A percentile compares a stretch with the other conserved stretches of the same genome.
These are phyloP conservation scores for Troides aeacus DNA, from an alignment of 2,888 invertebrate genomes.

Conservation along the genomic window DNA sequence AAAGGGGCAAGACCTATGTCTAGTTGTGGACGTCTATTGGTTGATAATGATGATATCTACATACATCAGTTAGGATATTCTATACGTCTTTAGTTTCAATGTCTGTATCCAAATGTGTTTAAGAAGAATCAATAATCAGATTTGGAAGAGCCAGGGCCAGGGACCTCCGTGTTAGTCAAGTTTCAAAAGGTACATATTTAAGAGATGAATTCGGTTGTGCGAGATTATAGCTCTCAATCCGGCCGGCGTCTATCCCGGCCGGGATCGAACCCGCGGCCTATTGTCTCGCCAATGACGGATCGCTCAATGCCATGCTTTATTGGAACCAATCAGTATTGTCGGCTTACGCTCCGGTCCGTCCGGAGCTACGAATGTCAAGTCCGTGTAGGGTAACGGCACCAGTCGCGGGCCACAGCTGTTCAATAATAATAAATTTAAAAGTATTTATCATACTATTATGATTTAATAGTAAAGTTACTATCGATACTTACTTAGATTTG, in stretches of 20 bases:
- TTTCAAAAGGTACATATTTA: not conserved
- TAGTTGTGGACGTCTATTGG: too few relatives aligned
- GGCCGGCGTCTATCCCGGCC: slow-evolving; percentile 27
- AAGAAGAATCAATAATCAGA: too few relatives aligned
- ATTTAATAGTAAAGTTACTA: too few relatives aligned
- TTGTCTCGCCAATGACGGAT: slow-evolving; percentile 73
- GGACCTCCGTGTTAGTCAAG: not conserved
- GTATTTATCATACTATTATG: not conserved
- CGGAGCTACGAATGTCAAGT: slow-evolving; percentile 57
- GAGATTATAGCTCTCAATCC: slow-evolving; percentile 21
- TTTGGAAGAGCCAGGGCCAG: too few relatives aligned
- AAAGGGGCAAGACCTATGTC: too few relatives aligned
- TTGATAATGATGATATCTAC: too few relatives aligned
- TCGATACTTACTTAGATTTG: not conserved
- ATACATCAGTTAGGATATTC: too few relatives aligned
- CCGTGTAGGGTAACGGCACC: slow-evolving; percentile 41
- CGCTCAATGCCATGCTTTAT: slow-evolving; percentile 73
- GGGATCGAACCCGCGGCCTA: slow-evolving; percentile 60
- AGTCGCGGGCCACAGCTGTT: slow-evolving; percentile 26
- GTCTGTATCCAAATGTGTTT: too few relatives aligned
- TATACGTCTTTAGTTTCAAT: too few relatives aligned
- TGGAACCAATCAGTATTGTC: slow-evolving; percentile 76
- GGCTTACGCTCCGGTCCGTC: slow-evolving; percentile 61
- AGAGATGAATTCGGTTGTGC: slow-evolving; percentile 21
- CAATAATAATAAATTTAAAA: not conserved